Evolutionary conservation across 2,797 vertebrate genomes (phyloP).

Genomic region (Epinephelus coioides): DNA sequence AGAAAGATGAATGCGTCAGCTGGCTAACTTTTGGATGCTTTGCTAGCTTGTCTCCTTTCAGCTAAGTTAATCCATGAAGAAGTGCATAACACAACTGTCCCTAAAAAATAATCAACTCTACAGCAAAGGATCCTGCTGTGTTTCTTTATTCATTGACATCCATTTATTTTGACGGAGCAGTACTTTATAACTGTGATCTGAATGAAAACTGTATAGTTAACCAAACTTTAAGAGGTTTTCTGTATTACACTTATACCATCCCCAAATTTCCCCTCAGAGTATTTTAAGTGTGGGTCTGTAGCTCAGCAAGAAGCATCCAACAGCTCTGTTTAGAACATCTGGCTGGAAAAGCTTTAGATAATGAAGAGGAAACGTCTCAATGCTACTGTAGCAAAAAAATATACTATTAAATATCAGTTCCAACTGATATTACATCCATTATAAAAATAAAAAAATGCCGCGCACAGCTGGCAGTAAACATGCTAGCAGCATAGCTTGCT

Average conservation of each 20-base stretch:
- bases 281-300: neutral
- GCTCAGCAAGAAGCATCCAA: neutral
- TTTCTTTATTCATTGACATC: neutral
- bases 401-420: neutral
- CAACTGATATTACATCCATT: neutral
- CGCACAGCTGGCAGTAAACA: neutral
- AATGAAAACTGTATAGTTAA: conserved; percentile 14
- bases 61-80: neutral
- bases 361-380: neutral
- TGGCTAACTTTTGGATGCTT: neutral
- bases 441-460: too few relatives aligned
- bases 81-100: neutral
- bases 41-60: neutral
- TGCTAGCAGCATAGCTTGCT: neutral
- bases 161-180: neutral
- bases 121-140: neutral
- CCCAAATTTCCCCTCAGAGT: neutral
- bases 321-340: neutral
- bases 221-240: neutral
- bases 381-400: neutral
- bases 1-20: neutral
- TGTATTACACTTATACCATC: neutral
- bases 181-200: neutral
- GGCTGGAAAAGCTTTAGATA: neutral
- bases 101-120: neutral